Evolutionary conservation across 2,888 invertebrate species (phyloP), one percentile per base, ranked within the genome.

Genomic region (Papilio demoleus): DNA sequence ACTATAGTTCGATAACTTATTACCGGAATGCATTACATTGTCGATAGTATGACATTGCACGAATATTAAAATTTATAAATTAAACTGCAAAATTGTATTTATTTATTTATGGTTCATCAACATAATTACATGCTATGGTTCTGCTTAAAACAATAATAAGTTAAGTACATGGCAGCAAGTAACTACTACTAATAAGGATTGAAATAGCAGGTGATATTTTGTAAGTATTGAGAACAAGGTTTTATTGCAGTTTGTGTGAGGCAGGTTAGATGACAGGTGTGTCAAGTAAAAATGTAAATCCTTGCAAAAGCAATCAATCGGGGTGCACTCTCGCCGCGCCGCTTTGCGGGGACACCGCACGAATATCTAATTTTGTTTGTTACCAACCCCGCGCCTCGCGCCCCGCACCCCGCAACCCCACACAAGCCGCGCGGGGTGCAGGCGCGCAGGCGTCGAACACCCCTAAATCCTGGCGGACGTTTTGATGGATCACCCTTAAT

Each of bases 401-500:
- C 27, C 66, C 68, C 79, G 73, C 73, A 50, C 27, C 66, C 68
- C 79, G 73, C 73, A 50, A 45, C 79, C 77, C 71, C 68, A 72
- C 74, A 70, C 73, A 75, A 75, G 70, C 70, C 68, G 73, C 68
- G 76, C 74, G 76, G 71, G 67, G 61, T 68, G 72, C 74, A 73
- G 76, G 73, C 72, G 88, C 90, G 92, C 90, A 90, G 77, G 89
- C 90, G 90, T 84, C 83, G 81, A 79, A 81, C 87, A 84, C 88
- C 92, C 92, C 92, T 84, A 92, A 92, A 91, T 90, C 92, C 91
- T 83, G 79, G 87, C 86, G 88, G 92, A 92, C 92, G 85, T 92
- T 89, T 88, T 92, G 92, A 92, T 92, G 92, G 92, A 92, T 92
- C 92, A 92, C 92, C 92, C 92, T 89, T 92, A 92, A 92, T 92